Evolutionary conservation across 2,888 invertebrate genomes (phyloP), one percentile per base, ranked within the genome.

Genomic region (Meandrusa payeni): DNA sequence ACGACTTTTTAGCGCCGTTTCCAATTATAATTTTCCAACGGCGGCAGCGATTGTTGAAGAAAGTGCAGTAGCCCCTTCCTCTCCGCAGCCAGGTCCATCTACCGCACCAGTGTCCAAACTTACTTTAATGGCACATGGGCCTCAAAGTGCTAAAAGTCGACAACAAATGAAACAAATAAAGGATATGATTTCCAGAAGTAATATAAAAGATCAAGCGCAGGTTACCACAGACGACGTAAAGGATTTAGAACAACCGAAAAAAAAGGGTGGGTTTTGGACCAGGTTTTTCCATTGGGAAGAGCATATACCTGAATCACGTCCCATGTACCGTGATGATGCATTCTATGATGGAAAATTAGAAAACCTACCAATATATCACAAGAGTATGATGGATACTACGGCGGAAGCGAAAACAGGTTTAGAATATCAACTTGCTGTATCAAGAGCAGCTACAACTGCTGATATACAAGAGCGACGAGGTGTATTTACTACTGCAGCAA

Each of bases 361-460:
- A 51, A 64, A 70, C 3, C 57, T 87, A 44, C 71, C 78, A 9
- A 58, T 50, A 5, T 87, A 86, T 51, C 72, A 79, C 57, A 86
- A 83, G 67, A 85, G 79, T 63, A 59, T 62, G 49, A 53, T 73
- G 46, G 70, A 69, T 24, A 59, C 67, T 2, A 27, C 57, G 6
- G 51, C 52, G 3, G 69, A 69, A 42, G 49, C 51, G 1, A 75
- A 68, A 63, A 82, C 82, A 3, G 86, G 85, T 7, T 61, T 86
- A 7, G 85, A 87, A 58, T 87, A 87, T 61, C 83, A 81, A 49
- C 53, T 87, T 54, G 83, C 85, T 12, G 85, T 87, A 23, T 76
- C 86, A 12, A 69, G 86, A 43, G 79, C 83, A 6, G 77, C 75
- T n/a, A 73, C 81, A 6, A 57, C 74, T 9, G 62, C 56, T 2